Evolutionary conservation across 2,113 vertebrate genomes (phyloP).

Genomic region (Pomatostomus ruficeps): DNA sequence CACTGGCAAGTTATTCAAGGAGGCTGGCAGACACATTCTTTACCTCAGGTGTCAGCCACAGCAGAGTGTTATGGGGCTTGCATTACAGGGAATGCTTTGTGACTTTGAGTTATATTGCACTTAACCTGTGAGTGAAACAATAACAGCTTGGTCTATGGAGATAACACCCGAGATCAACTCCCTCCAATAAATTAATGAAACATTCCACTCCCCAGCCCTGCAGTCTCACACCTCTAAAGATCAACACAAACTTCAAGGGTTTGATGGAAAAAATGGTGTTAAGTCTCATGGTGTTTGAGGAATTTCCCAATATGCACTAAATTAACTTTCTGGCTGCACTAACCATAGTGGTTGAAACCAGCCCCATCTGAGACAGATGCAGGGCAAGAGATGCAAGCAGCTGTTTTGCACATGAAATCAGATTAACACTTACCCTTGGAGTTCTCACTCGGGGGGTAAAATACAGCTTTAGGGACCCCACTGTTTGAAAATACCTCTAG

Average conservation of each 20-base stretch:
- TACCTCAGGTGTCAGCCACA: conserved; percentile 35
- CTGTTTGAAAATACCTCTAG: neutral
- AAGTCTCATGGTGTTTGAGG: conserved; percentile 77
- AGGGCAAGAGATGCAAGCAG: conserved; percentile 74
- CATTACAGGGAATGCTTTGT: conserved; percentile 29
- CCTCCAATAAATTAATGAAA: conserved; percentile 71
- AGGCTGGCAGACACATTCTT: conserved; percentile 25
- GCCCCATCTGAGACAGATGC: conserved; percentile 64
- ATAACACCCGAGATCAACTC: conserved; percentile 45
- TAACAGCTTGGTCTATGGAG: conserved; percentile 41
- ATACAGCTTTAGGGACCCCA: neutral
- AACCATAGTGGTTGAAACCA: conserved; percentile 55
- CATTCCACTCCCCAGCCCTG: conserved; percentile 44
- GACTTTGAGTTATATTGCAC: conserved; percentile 14
- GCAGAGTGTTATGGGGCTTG: neutral
- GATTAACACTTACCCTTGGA: conserved; percentile 64
- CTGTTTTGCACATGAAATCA: conserved; percentile 74
- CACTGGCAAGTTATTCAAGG: conserved; percentile 2
- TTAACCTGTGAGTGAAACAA: conserved; percentile 38
- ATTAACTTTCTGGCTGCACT: conserved; percentile 71
- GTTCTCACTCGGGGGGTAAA: neutral
- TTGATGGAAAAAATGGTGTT: conserved; percentile 74
- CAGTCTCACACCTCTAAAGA: conserved; percentile 72
- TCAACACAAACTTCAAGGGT: conserved; percentile 66
- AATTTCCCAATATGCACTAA: conserved; percentile 79